These are phyloP conservation scores for Aurelia coerulea DNA, from an alignment of 30 jellyfish, hydroid and myxozoan genomes.

Conservation along the genomic window DNA sequence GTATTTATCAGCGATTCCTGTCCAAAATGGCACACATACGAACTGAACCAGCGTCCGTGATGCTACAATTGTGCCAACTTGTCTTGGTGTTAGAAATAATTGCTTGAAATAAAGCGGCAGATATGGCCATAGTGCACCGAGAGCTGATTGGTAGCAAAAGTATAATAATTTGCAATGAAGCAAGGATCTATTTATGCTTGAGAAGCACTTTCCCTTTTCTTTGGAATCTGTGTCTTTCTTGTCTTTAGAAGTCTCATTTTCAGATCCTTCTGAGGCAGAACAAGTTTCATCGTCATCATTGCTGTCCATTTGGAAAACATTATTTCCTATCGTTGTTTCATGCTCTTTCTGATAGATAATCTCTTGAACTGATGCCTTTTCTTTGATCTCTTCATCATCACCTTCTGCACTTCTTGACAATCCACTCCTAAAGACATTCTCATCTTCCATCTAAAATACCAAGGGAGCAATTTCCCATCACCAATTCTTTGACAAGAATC, in stretches of 20 bases:
- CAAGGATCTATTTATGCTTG: conserved; percentile 43
- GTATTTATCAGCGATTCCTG: conserved; percentile 86
- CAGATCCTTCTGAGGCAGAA: background rate
- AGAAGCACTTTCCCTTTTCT: conserved; percentile 6
- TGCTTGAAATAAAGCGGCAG: conserved; percentile 91
- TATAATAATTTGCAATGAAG: conserved; percentile 78
- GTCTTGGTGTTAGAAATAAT: conserved; percentile 88
- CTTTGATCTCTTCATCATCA: background rate
- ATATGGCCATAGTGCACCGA: conserved; percentile 96
- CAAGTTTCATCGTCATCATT: background rate
- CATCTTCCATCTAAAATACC: background rate
- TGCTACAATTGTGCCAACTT: conserved; percentile 95
- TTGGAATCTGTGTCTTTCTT: background rate
- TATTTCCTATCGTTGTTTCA: background rate
- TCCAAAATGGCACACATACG: conserved; percentile 93
- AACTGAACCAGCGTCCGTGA: conserved; percentile 84
- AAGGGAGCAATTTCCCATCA: background rate
- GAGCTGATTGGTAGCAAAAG: conserved; percentile 87
- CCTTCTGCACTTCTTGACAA: background rate
- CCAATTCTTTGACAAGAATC: background rate
- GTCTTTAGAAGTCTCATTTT: background rate
- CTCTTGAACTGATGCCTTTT: background rate
- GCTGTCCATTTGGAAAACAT: background rate
- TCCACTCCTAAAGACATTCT: background rate
- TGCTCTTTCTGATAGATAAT: background rate